Base-by-base conservation (phyloP, 2,888 invertebrate genomes). In the Ophion costatus region DNA sequence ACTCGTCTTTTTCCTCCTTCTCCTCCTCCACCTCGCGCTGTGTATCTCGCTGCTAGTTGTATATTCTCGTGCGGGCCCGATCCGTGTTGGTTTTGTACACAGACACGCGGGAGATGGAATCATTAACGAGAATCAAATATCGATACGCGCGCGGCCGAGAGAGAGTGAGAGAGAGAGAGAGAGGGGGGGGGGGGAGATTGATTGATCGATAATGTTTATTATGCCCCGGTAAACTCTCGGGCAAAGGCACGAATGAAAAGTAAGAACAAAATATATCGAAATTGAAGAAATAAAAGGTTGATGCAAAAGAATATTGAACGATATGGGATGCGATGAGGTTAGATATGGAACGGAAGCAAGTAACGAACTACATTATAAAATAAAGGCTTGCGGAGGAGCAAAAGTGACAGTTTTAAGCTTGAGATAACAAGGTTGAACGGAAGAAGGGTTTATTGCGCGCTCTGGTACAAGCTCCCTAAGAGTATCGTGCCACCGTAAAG, bases 101-200 rank as follows among this genome's bases (percentile, higher is more conserved):
- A 69, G 75, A 69, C 78, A 17, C 59, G 63, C 75, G 80, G 86
- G 86, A 88, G 88, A 89, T 88, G 89, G 87, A 88, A 87, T 89
- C 88, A 89, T 89, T 89, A 90, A 88, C 89, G 88, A 88, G 89
- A 89, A 89, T 89, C 89, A 88, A 89, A 90, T 87, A 88, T 89
- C 88, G 85, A 85, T 76, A 73, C 63, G 83, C 11, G 77, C 56
- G 70, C 24, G 76, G 38, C 66, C 57, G 63, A 88, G 88, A 88
- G 88, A 89, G 88, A 88, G 38, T 22, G 51, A 63, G 71, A 45
- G 38, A 77, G 42, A 70, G 61, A 61, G 38, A 61, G 69, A 69
- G 51, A 38, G 79, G 70, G 61, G 9, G 7, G 9, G 7, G 45
- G 11, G 51, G 17, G 51, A 17, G 51, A 51, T 51, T 51, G 51